Conservation (phyloP, 2,888 invertebrate species). For the Xestia sexstrigata region DNA sequence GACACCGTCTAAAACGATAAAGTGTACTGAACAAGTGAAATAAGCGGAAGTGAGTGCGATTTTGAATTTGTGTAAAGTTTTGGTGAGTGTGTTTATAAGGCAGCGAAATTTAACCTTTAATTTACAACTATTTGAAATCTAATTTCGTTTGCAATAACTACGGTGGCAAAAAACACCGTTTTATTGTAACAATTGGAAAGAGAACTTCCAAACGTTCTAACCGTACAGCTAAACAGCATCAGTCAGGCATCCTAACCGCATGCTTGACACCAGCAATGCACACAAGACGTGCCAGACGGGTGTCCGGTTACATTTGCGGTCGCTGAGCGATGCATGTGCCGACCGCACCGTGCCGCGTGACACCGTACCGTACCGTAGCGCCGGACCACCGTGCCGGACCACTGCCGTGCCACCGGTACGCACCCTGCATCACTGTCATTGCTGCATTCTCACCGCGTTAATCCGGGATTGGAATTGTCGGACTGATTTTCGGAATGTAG, state of each 20-base stretch:
- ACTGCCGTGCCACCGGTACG: conserved; percentile 49
- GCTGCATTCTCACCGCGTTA: conserved; percentile 65
- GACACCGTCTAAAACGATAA: neutral
- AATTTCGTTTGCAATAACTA: neutral
- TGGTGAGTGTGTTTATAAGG: neutral
- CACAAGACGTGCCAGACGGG: conserved; percentile 71
- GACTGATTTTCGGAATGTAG: conserved; percentile 52
- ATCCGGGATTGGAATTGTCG: conserved; percentile 57
- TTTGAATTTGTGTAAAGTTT: neutral
- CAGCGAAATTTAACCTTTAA: neutral
- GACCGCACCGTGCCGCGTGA: conserved; percentile 61
- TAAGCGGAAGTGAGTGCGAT: neutral
- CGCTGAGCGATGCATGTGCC: conserved; percentile 70
- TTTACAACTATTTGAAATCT: neutral
- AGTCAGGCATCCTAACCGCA: conserved; percentile 53
- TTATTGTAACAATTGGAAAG: neutral
- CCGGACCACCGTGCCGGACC: conserved; percentile 41
- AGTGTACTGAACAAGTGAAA: neutral
- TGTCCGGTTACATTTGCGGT: conserved; percentile 78
- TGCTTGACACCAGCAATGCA: conserved; percentile 59
- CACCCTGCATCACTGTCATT: conserved; percentile 70
- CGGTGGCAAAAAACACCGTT: neutral
- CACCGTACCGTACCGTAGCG: conserved; percentile 25
- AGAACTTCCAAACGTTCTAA: neutral
- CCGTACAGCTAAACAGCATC: conserved; percentile 40